These are phyloP conservation scores for Pogonocherus hispidulus DNA, from an alignment of 2,888 invertebrate species.

Conservation along the genomic window DNA sequence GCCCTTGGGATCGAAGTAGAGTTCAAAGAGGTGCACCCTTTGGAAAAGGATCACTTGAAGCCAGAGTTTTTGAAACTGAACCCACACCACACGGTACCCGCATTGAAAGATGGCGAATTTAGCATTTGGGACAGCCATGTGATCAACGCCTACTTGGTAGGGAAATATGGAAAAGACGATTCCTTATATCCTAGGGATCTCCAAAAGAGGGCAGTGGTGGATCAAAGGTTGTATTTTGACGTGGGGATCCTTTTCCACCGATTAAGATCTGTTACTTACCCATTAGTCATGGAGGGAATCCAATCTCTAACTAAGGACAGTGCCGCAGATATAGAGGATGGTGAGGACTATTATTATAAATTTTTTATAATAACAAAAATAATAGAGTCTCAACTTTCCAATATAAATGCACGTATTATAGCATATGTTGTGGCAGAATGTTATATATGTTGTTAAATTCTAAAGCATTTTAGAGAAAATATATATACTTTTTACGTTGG, in stretches of 20 bases:
- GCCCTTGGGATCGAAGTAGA: conserved; percentile 65
- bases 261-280: conserved; percentile 41
- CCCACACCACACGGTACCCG: conserved; percentile 71
- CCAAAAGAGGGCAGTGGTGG: conserved; percentile 69
- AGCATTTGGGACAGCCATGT: conserved; percentile 70
- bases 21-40: conserved; percentile 64
- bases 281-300: background rate
- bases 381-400: no score
- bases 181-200: conserved; percentile 72
- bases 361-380: no score
- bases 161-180: conserved; percentile 57
- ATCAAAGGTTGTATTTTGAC: conserved; percentile 72
- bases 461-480: no score
- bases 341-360: no score
- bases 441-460: no score
- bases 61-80: conserved; percentile 66
- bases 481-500: no score
- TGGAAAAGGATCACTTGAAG: conserved; percentile 63
- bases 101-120: conserved; percentile 71
- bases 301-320: background rate
- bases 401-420: no score
- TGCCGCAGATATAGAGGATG: background rate
- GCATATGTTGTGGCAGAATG: no score
- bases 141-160: conserved; percentile 51
- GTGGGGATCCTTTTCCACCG: conserved; percentile 69